Evolutionary conservation across 2,888 invertebrate genomes (phyloP).

Genomic region (Hemicrepidius hirtus): DNA sequence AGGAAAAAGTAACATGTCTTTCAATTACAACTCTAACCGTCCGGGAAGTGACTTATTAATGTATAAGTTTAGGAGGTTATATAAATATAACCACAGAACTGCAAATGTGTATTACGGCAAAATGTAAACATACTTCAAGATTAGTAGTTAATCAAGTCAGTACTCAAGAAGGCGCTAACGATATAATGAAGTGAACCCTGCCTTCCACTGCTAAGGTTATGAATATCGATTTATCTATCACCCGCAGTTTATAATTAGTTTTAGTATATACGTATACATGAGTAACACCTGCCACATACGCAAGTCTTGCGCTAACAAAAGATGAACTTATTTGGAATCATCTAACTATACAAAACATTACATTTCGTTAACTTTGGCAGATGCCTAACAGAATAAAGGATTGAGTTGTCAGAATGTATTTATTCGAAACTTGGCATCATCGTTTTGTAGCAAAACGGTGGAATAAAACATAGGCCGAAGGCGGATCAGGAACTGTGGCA

Average conservation of each 20-base stretch:
- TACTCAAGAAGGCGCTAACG: constrained; percentile 19
- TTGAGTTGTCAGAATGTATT: constrained; percentile 21
- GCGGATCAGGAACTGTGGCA: constrained; percentile 37
- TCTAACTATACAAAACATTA: neutral
- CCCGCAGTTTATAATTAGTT: constrained; percentile 20
- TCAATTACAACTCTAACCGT: no score
- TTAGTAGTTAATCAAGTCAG: constrained; percentile 16
- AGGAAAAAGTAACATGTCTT: no score
- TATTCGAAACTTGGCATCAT: constrained; percentile 24
- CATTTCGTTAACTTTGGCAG: neutral
- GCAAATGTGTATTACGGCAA: neutral
- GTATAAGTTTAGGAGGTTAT: no score
- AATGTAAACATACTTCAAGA: neutral
- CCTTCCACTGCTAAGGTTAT: constrained; percentile 8
- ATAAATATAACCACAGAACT: neutral
- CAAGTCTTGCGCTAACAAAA: neutral
- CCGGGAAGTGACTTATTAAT: no score
- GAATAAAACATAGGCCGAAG: constrained; percentile 43
- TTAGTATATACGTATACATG: neutral
- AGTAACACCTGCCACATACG: constrained; percentile 27
- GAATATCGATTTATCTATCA: constrained; percentile 27
- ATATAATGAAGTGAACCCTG: constrained; percentile 2
- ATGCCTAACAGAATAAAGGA: neutral
- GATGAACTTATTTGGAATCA: neutral
- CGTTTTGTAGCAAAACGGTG: constrained; percentile 35